These are phyloP conservation scores for Ceyx melanurus DNA, from an alignment of 2,113 vertebrate genomes.

Conservation along the genomic window DNA sequence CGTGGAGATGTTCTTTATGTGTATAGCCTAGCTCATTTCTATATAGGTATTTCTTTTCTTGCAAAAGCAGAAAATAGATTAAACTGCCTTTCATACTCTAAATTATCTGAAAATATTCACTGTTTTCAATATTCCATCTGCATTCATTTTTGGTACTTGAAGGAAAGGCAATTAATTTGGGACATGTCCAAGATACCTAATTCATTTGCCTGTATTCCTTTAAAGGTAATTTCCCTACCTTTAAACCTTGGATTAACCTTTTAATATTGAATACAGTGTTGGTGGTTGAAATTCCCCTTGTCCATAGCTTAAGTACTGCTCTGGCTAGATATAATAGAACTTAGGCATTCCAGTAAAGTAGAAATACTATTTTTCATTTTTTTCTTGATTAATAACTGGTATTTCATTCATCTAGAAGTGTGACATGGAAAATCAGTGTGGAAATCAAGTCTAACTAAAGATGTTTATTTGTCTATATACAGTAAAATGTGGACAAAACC, in stretches of 20 bases:
- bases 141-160: background rate
- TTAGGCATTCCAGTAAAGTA: background rate
- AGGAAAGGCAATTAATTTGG: background rate
- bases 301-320: background rate
- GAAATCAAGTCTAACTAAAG: background rate
- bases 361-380: background rate
- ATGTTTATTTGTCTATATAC: background rate
- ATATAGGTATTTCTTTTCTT: background rate
- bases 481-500: background rate
- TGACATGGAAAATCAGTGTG: background rate
- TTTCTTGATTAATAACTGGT: background rate
- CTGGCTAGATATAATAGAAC: background rate
- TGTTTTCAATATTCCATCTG: background rate
- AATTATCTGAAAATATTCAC: background rate
- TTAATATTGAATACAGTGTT: background rate
- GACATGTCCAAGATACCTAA: background rate
- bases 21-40: background rate
- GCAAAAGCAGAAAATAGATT: background rate
- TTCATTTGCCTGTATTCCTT: background rate
- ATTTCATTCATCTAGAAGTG: background rate
- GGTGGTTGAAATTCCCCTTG: background rate
- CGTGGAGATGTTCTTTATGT: background rate
- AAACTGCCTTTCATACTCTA: background rate
- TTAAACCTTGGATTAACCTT: background rate
- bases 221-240: background rate